Evolutionary conservation across 2,797 vertebrate species (phyloP).

Genomic region (Ctenochaetus hawaiiensis): DNA sequence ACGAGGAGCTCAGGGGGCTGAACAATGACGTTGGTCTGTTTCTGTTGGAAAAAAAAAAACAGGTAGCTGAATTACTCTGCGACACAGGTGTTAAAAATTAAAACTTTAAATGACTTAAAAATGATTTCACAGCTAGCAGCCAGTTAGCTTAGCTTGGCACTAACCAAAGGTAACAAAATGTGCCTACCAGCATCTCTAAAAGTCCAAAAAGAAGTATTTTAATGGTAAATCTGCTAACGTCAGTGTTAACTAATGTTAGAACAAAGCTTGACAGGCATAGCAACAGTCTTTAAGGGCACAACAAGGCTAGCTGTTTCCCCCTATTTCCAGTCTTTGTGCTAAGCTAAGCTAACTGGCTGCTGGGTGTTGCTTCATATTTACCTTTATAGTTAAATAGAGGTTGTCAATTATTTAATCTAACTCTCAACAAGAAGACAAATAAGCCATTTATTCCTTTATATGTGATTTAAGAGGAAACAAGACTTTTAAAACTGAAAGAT

Average conservation of each 20-base stretch:
- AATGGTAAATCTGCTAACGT: not conserved
- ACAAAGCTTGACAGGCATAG: not conserved
- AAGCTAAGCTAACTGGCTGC: not conserved
- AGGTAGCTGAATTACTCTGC: not conserved
- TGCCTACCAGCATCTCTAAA: too few relatives aligned
- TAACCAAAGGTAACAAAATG: too few relatives aligned
- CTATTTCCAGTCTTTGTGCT: not conserved
- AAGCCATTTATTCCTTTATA: not conserved
- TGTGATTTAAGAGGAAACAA: too few relatives aligned
- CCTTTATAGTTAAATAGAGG: not conserved
- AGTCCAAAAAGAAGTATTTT: too few relatives aligned
- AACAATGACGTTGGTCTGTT: constrained; percentile 65
- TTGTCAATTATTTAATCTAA: not conserved
- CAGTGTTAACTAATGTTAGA: not conserved
- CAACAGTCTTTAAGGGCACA: not conserved
- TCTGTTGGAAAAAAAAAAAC: constrained; percentile 26
- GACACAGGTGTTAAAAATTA: not conserved
- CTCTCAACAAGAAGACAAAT: too few relatives aligned
- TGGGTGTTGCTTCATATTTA: not conserved
- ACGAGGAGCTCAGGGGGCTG: constrained; percentile 57
- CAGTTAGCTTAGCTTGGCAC: too few relatives aligned
- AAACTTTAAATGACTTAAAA: too few relatives aligned
- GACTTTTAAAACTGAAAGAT: not conserved
- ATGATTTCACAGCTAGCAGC: too few relatives aligned
- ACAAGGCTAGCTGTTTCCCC: not conserved